phyloP scores from a whole-genome alignment of 2,113 vertebrate genomes.

The Pseudorhombus dupliciocellatus region DNA sequence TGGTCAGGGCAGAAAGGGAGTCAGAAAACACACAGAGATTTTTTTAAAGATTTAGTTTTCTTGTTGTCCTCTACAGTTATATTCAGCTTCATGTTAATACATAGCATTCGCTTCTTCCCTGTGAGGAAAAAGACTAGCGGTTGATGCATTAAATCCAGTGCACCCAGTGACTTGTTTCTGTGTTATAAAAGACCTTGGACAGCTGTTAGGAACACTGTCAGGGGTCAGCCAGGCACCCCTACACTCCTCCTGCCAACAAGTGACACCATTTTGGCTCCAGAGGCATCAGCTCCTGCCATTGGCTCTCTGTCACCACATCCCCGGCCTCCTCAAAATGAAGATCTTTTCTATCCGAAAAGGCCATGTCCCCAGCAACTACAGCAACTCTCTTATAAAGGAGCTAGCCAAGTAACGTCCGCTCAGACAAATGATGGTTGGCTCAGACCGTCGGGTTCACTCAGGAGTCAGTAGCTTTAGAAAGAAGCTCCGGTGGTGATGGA shows the following conservation, averaged over 20 bases:
- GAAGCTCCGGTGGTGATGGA: not conserved
- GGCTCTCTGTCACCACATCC: constrained; percentile 23
- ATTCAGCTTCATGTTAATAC: not conserved
- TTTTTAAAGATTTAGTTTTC: not conserved
- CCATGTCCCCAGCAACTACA: constrained; percentile 33
- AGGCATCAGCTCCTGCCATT: constrained; percentile 36
- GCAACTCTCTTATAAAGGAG: constrained; percentile 28
- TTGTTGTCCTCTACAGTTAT: not conserved
- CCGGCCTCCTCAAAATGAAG: constrained; percentile 17
- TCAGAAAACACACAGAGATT: not conserved
- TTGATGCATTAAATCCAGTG: constrained; percentile 17
- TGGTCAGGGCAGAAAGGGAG: constrained; percentile 10
- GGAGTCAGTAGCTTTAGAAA: constrained; percentile 27
- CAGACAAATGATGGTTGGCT: constrained; percentile 45
- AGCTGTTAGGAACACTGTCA: constrained; percentile 38
- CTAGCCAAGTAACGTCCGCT: constrained; percentile 42
- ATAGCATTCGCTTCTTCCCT: not conserved
- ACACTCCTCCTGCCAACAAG: constrained; percentile 50
- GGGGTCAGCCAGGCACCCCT: constrained; percentile 47
- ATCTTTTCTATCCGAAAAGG: constrained; percentile 32
- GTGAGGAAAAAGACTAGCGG: not conserved
- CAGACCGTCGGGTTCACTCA: constrained; percentile 37
- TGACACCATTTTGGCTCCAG: constrained; percentile 64
- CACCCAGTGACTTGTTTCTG: constrained; percentile 31
- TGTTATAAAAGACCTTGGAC: constrained; percentile 42